Evolutionary conservation across 2,888 invertebrate genomes (phyloP), one percentile per base, ranked within the genome.

Genomic region (Acanthosepion pharaonis): DNA sequence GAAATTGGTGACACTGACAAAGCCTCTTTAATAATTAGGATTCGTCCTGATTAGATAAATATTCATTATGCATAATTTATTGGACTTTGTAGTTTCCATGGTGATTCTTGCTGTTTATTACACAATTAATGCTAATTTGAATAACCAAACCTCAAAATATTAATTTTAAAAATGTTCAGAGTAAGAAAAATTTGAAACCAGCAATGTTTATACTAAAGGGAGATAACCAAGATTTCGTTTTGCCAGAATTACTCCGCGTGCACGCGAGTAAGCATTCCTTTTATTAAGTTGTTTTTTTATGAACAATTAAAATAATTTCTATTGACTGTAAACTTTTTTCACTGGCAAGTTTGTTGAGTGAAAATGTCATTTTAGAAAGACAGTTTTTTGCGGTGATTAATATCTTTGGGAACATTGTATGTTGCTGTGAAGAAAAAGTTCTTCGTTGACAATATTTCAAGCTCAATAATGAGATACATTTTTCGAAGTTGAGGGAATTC

Each of bases 101-200:
- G 78, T 78, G 78, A 78, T 78, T 78, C n/a, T 78, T 78, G 78
- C 78, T 78, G 78, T 78, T n/a, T 33, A n/a, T 78, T 78, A 33
- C n/a, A 78, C n/a, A 78, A n/a, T 78, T 59, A 59, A 5, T n/a
- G 78, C 11, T n/a, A 78, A 78, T 78, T 78, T 78, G 33, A 33
- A 78, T 78, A 78, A 78, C n/a, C n/a, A 33, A 78, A 78, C 78
- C 11, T n/a, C 15, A 78, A 78, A 78, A 15, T 78, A n/a, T 15
- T 33, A 78, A 78, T 8, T 64, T 64, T 5, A 42, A 42, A 42
- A 42, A 42, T 42, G 23, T 20, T 6, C 5, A 59, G 20, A 59
- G 23, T 6, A 33, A 78, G 9, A 78, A 28, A 28, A 78, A 78
- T n/a, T 8, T 6, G n/a, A 28, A 78, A 78, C 8, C 9, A 78